Conservation (phyloP, 2,797 vertebrate genomes). For the Gallinago nigripennis region DNA sequence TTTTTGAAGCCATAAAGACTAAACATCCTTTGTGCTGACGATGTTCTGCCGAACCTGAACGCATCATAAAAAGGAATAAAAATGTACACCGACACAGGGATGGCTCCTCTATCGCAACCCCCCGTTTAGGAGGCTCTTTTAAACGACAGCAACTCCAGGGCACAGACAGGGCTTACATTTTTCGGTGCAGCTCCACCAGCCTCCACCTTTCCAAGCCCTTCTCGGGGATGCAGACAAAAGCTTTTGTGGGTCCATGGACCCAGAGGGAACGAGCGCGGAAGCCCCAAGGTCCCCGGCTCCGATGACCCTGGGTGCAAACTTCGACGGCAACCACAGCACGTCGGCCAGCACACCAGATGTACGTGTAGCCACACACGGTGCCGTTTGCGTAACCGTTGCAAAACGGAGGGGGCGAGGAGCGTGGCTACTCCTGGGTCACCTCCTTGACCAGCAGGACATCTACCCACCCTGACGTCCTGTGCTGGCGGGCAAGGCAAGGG, state of each 20-base stretch:
- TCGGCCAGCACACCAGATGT: fast-evolving
- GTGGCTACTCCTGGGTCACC: background rate
- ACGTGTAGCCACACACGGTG: background rate
- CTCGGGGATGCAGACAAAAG: background rate
- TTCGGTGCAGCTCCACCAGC: background rate
- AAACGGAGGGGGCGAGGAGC: background rate
- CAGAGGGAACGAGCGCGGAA: fast-evolving
- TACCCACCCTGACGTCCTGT: background rate
- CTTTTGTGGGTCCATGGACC: fast-evolving
- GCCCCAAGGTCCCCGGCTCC: too few species aligned
- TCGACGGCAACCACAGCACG: background rate
- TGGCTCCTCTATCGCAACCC: background rate
- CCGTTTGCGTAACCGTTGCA: background rate
- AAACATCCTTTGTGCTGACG: background rate
- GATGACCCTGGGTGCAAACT: background rate
- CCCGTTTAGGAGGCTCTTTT: background rate
- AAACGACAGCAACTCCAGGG: background rate
- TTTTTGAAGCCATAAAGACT: background rate
- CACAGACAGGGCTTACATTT: fast-evolving
- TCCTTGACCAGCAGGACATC: background rate
- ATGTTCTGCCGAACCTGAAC: background rate
- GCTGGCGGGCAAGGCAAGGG: fast-evolving
- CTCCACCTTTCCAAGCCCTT: background rate
- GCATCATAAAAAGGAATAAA: background rate
- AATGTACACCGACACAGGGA: background rate